Percentiles rank a stretch among this genome's conserved stretches.
Evolutionary conservation across 64 coral and sea anemone species (phyloP).

Genomic region (Catalaphyllia jardinei): DNA sequence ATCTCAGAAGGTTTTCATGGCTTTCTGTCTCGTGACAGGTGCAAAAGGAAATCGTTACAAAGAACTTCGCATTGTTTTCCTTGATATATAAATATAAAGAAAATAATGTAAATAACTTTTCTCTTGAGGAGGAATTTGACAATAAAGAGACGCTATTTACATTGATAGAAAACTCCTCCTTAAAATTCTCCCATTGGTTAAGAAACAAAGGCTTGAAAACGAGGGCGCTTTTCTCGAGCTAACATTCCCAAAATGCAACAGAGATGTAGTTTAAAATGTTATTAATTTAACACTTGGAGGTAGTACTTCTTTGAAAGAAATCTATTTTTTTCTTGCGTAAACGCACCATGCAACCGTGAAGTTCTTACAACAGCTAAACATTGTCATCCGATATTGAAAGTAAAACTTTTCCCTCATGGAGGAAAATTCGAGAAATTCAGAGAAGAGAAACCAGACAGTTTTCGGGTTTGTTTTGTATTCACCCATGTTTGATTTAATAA

Average conservation of each 20-base stretch:
- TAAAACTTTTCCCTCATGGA: neutral
- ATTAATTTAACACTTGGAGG: neutral
- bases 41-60: neutral
- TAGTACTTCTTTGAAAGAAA: neutral
- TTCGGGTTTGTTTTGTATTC: neutral
- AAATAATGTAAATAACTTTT: neutral
- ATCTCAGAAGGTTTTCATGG: no score
- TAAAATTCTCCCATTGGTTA: neutral
- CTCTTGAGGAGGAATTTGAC: neutral
- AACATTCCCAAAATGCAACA: neutral
- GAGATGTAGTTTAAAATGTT: neutral
- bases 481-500: constrained; percentile 25
- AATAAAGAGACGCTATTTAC: neutral
- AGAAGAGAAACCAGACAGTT: neutral
- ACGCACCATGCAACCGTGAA: neutral
- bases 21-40: neutral
- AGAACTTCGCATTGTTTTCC: neutral
- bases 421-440: neutral
- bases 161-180: neutral
- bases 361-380: neutral
- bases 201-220: neutral
- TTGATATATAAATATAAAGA: neutral
- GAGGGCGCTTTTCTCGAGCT: neutral
- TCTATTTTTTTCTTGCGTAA: neutral
- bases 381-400: neutral